Percentiles rank a stretch among this genome's conserved stretches.
These are phyloP conservation scores for Epinephelus moara DNA, from an alignment of 2,113 vertebrate genomes.

Conservation along the genomic window DNA sequence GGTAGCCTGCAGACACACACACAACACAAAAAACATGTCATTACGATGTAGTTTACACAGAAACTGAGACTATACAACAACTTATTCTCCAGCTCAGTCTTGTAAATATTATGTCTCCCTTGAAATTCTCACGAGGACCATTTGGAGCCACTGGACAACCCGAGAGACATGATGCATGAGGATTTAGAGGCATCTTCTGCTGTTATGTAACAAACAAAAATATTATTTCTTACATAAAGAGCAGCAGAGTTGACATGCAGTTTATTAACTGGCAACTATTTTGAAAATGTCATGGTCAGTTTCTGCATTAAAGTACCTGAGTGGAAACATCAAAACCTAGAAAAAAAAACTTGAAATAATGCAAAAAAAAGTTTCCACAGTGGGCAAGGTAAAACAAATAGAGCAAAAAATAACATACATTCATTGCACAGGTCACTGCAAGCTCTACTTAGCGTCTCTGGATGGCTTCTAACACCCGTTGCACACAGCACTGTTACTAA, in stretches of 20 bases:
- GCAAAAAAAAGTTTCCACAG: no score
- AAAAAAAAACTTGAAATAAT: no score
- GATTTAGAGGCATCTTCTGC: neutral
- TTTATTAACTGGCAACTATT: neutral
- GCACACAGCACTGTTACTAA: no score
- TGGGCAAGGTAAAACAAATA: no score
- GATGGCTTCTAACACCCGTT: no score
- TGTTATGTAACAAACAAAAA: neutral
- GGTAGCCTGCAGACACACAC: conserved; percentile 86
- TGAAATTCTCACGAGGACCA: neutral
- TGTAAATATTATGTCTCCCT: neutral
- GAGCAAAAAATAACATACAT: no score
- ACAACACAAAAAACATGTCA: conserved; percentile 19
- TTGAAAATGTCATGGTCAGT: neutral
- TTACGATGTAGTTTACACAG: neutral
- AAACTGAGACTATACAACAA: neutral
- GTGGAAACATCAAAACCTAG: no score
- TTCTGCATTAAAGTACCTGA: no score
- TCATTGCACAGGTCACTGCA: no score
- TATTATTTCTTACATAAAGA: neutral
- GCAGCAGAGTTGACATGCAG: neutral
- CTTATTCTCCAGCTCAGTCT: neutral
- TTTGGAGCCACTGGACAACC: neutral
- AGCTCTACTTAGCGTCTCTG: no score
- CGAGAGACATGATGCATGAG: neutral